phyloP scores from a whole-genome alignment of 2,113 vertebrate species.

The Hepsetus odoe region DNA sequence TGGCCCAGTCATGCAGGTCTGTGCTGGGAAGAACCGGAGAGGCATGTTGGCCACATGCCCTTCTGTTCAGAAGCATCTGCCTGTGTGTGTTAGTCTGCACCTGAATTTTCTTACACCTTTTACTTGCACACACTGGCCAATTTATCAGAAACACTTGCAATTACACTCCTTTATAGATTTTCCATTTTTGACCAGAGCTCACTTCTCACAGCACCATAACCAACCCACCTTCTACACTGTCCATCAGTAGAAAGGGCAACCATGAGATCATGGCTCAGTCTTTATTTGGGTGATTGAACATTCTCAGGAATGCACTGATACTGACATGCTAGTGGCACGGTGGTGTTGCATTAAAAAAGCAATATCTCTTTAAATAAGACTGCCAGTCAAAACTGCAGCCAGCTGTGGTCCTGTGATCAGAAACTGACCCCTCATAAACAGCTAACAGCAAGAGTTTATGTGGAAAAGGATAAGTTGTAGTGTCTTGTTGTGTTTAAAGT shows the following conservation, averaged over 20 bases:
- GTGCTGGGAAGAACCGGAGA: slow-evolving; percentile 15
- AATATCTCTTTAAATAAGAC: no score
- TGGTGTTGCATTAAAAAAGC: no score
- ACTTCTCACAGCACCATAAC: neutral
- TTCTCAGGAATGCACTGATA: no score
- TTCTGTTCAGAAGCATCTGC: slow-evolving; percentile 30
- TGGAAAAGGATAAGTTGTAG: no score
- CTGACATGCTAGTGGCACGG: neutral
- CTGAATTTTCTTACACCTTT: no score
- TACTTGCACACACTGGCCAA: neutral
- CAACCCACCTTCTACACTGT: neutral
- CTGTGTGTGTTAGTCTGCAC: no score
- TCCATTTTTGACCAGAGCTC: neutral
- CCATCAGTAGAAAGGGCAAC: neutral
- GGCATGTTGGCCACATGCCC: slow-evolving; percentile 34
- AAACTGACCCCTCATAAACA: no score
- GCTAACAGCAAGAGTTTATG: no score
- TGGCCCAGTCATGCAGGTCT: slow-evolving; percentile 34
- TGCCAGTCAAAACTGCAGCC: no score
- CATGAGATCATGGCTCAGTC: neutral
- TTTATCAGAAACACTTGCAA: neutral
- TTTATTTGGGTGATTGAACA: no score
- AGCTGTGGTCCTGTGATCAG: no score
- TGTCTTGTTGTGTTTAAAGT: no score
- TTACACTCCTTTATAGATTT: neutral